Conservation (phyloP, 2,888 invertebrate genomes). For the Cheilosia soror region DNA sequence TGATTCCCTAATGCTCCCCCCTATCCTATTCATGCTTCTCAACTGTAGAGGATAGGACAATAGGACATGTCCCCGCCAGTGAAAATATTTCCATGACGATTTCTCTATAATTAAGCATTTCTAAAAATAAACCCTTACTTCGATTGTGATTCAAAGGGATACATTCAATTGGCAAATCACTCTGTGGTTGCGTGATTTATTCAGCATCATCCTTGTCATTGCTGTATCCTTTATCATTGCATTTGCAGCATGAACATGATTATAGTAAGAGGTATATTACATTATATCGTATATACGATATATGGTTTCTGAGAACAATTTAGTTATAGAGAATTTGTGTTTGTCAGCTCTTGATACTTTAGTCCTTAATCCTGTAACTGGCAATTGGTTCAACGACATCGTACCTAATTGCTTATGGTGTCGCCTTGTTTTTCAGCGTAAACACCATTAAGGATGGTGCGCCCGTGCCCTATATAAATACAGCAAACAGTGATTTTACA, state of each 20-base stretch:
- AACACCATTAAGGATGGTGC: neutral
- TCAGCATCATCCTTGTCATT: neutral
- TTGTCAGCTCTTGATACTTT: conserved; percentile 16
- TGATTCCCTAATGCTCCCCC: too few species aligned
- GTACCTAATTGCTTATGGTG: conserved; percentile 13
- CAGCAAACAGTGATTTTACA: neutral
- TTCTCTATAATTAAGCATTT: conserved; percentile 26
- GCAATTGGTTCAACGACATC: conserved; percentile 13
- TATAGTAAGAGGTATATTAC: neutral
- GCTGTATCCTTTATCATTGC: neutral
- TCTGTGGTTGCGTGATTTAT: conserved; percentile 25
- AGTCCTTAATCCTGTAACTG: conserved; percentile 12
- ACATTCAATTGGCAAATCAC: conserved; percentile 11
- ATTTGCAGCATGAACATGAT: conserved; percentile 14
- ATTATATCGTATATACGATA: too few species aligned
- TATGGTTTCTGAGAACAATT: neutral
- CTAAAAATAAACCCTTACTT: conserved; percentile 40
- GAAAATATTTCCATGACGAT: conserved; percentile 33
- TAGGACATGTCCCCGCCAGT: too few species aligned
- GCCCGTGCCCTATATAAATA: neutral
- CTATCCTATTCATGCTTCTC: too few species aligned
- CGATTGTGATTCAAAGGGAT: neutral
- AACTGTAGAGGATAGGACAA: too few species aligned
- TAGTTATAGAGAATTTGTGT: neutral
- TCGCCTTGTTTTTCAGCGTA: neutral